Conservation (phyloP, 2,888 invertebrate species). For the Drosophila austrosaltans region DNA sequence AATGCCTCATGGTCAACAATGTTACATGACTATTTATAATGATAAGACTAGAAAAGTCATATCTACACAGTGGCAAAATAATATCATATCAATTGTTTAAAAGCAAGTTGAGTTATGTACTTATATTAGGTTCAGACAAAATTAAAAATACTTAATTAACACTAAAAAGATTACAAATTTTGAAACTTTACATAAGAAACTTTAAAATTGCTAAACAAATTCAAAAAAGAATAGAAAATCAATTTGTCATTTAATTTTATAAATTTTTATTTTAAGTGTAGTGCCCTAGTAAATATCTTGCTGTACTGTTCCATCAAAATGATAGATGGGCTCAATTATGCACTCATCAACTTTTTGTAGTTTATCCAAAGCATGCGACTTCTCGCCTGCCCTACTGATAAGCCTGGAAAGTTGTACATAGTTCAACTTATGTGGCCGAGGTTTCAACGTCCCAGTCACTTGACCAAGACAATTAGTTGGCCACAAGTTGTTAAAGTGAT, state of each 20-base stretch:
- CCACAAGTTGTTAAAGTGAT: conserved; percentile 43
- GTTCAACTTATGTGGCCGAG: conserved; percentile 27
- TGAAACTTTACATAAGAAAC: too few relatives aligned
- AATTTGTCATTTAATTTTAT: too few relatives aligned
- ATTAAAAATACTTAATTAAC: too few relatives aligned
- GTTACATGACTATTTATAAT: conserved; percentile 15
- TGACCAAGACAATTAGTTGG: conserved; percentile 70
- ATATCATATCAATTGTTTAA: too few relatives aligned
- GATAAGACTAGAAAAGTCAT: conserved; percentile 44
- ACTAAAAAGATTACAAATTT: too few relatives aligned
- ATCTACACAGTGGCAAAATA: not conserved
- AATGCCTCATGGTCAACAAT: conserved; percentile 46
- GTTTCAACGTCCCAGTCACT: conserved; percentile 52
- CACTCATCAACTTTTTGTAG: conserved; percentile 30
- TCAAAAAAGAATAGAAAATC: too few relatives aligned
- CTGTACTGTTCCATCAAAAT: conserved; percentile 52
- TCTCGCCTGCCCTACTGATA: conserved; percentile 46
- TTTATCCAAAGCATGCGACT: conserved; percentile 59
- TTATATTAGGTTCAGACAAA: too few relatives aligned
- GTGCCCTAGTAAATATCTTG: not conserved
- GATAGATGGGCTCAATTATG: conserved; percentile 57
- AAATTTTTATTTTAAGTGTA: not conserved
- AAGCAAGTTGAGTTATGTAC: too few relatives aligned
- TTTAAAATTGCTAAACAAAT: too few relatives aligned
- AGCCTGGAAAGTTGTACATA: conserved; percentile 54